Percentiles rank a stretch among this genome's conserved stretches.
phyloP scores from a whole-genome alignment of 2,113 vertebrate genomes.

The Recurvirostra avosetta region DNA sequence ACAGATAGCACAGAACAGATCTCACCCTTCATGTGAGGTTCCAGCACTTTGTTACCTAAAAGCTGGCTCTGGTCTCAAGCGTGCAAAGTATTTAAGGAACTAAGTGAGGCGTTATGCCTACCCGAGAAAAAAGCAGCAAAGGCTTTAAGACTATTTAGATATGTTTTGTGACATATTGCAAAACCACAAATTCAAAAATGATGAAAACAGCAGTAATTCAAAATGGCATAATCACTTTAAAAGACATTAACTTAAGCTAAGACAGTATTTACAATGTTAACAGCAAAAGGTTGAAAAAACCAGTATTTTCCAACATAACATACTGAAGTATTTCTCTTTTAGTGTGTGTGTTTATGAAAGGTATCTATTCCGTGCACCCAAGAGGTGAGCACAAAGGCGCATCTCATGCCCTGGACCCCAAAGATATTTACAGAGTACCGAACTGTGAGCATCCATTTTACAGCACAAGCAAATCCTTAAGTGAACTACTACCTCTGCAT shows the following conservation, averaged over 20 bases:
- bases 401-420: background rate
- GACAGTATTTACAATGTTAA: background rate
- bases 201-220: conserved; percentile 1
- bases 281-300: background rate
- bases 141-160: background rate
- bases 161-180: background rate
- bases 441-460: background rate
- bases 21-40: background rate
- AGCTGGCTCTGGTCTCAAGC: background rate
- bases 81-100: background rate
- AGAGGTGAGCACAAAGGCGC: background rate
- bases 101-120: background rate
- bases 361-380: background rate
- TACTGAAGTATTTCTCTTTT: background rate
- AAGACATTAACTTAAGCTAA: background rate
- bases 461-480: background rate
- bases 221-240: background rate
- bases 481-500: background rate
- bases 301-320: background rate
- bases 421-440: background rate
- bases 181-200: background rate
- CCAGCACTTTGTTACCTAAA: background rate
- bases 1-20: background rate
- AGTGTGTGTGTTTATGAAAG: background rate
- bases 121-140: background rate